Percentiles rank a stretch among this genome's conserved stretches.
These are phyloP conservation scores for Grammomys dolichurus DNA, from an alignment of 2,113 vertebrate species.

Conservation along the genomic window DNA sequence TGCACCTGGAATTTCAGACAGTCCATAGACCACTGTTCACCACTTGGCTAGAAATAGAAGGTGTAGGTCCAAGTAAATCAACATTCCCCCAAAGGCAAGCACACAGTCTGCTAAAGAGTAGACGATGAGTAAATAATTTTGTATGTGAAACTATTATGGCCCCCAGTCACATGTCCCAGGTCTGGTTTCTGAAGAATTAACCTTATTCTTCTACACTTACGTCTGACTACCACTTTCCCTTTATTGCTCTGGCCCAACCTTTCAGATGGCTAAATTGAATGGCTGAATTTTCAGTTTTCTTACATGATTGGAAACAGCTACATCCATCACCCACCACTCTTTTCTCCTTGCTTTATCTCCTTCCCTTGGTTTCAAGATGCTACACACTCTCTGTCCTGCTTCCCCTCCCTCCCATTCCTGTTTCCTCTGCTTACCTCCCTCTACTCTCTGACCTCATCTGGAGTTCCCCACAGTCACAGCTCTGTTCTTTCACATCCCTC, in stretches of 20 bases:
- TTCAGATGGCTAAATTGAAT: background rate
- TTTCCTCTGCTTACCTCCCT: background rate
- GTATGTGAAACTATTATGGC: background rate
- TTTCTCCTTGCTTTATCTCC: background rate
- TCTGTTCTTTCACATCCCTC: background rate
- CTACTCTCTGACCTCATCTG: background rate
- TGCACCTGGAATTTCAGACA: background rate
- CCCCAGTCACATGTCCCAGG: background rate
- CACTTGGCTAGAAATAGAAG: constrained; percentile 8
- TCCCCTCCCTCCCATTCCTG: background rate
- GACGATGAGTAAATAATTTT: background rate
- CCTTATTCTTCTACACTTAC: background rate
- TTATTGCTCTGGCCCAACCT: background rate
- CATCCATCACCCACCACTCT: background rate
- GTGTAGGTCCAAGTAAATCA: background rate
- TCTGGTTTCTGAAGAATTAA: background rate
- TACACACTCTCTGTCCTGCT: background rate
- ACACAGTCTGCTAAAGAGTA: background rate
- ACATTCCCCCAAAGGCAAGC: background rate
- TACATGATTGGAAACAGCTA: background rate
- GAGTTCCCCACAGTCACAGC: background rate
- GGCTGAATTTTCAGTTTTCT: background rate
- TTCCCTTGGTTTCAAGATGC: background rate
- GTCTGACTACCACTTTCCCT: background rate
- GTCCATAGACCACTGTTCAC: background rate